Base-by-base conservation (phyloP, 2,888 invertebrate species). In the Argyresthia albistria region DNA sequence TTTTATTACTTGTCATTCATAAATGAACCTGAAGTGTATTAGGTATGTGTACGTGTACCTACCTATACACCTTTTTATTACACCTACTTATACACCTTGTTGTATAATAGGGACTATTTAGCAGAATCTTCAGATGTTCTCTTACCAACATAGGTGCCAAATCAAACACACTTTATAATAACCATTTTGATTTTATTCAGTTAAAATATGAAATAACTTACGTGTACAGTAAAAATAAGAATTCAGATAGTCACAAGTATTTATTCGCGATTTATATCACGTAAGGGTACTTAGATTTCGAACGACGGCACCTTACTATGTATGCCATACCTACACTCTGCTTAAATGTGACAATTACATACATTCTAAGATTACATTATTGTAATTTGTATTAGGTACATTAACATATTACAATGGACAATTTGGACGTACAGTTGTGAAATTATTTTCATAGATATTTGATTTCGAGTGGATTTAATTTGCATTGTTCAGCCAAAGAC, bases 141-240 rank as follows among this genome's bases (percentile, higher is more conserved):
- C n/a, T n/a, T n/a, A 25, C 12, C 45, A 11, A 45, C 45, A 4
- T 9, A 12, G 3, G 12, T 14, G 15, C 15, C 11, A 65, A 70
- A 67, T 63, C 16, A 76, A 78, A 76, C 63, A 66, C 67, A 65
- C 47, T 60, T 55, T 68, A 66, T 84, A 86, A 82, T 87, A 87
- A 86, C 86, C 87, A 84, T 81, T 87, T 84, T 68, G 76, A 83
- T 86, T 77, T 82, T 87, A 87, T 86, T 87, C 86, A 82, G 76
- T 86, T 87, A 86, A 84, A 86, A 84, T 87, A 87, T 84, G 87
- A 86, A 86, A 84, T 86, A 86, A 83, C 87, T 86, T 87, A 87
- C 79, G 79, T 74, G 71, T 86, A 87, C 80, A 81, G 82, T 87
- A 86, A 84, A 87, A 84, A 87, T 86, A 87, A 83, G 81, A 80